Conservation (phyloP, 2,113 vertebrate genomes). For the Podilymbus podiceps region DNA sequence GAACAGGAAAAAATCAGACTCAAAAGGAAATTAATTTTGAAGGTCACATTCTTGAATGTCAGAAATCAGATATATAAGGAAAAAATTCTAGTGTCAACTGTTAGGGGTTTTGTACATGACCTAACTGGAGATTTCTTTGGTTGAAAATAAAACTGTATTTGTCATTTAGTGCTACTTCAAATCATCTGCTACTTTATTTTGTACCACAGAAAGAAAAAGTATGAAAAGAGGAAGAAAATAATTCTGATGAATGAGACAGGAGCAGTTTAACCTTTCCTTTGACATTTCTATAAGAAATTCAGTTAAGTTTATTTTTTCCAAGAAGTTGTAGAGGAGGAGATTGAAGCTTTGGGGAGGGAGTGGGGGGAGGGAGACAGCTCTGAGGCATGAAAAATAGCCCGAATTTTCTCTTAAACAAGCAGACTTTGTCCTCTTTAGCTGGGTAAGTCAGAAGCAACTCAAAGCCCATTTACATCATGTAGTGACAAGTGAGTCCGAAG, state of each 20-base stretch:
- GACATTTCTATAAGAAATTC: conserved; percentile 4
- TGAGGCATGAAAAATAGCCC: background rate
- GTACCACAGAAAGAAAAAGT: background rate
- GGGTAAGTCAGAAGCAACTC: background rate
- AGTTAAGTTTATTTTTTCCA: background rate
- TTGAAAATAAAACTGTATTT: background rate
- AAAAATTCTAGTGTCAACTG: conserved; percentile 1
- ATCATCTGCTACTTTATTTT: background rate
- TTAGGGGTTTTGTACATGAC: background rate
- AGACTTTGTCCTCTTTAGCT: background rate
- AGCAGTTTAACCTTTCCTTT: conserved; percentile 23
- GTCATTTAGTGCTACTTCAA: background rate
- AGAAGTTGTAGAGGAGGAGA: background rate
- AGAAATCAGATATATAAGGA: background rate
- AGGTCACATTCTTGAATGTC: conserved; percentile 37
- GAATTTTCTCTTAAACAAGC: background rate
- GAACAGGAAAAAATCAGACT: background rate
- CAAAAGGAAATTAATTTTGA: conserved; percentile 55
- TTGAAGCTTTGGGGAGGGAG: background rate
- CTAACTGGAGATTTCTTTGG: background rate
- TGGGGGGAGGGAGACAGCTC: background rate
- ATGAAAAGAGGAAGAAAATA: background rate
- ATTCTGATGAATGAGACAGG: conserved; percentile 15
- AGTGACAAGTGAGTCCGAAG: background rate
- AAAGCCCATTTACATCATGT: accelerated